phyloP scores from a whole-genome alignment of 2,113 vertebrate species.

The Cryptomyrus ogoouensis region DNA sequence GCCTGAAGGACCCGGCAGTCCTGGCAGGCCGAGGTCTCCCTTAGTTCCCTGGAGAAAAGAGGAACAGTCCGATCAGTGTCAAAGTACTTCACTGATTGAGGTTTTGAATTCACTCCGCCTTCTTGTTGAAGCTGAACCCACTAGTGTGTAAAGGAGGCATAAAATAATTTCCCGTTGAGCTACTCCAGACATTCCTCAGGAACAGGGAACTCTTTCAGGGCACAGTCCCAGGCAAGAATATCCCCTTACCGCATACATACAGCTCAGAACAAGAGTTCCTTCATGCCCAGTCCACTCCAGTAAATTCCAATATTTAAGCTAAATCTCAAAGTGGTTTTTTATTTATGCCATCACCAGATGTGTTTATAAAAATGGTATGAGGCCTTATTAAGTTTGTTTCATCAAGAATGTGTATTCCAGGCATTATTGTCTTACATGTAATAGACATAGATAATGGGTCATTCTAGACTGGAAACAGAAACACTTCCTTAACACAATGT shows the following conservation, averaged over 20 bases:
- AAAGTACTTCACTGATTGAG: not conserved
- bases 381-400: not conserved
- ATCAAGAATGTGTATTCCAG: not conserved
- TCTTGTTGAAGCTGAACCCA: not conserved
- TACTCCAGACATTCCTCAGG: slow-evolving; percentile 51
- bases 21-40: slow-evolving; percentile 82
- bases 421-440: not conserved
- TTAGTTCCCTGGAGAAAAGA: slow-evolving; percentile 69
- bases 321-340: not conserved
- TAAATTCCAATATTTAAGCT: slow-evolving; percentile 23
- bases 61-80: not conserved
- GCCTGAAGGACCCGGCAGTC: slow-evolving; percentile 80
- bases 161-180: slow-evolving; percentile 30
- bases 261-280: slow-evolving; percentile 56
- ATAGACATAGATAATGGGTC: not conserved
- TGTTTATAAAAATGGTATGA: not conserved
- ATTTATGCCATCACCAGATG: not conserved
- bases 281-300: slow-evolving; percentile 49
- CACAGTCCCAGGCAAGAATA: slow-evolving; percentile 30
- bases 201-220: slow-evolving; percentile 78
- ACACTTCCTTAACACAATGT: not conserved
- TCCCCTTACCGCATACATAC: slow-evolving; percentile 71
- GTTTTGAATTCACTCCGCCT: not conserved
- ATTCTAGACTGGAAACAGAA: not conserved
- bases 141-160: not conserved